phyloP scores from a whole-genome alignment of 2,797 vertebrate genomes.

The Threskiornis aethiopicus region DNA sequence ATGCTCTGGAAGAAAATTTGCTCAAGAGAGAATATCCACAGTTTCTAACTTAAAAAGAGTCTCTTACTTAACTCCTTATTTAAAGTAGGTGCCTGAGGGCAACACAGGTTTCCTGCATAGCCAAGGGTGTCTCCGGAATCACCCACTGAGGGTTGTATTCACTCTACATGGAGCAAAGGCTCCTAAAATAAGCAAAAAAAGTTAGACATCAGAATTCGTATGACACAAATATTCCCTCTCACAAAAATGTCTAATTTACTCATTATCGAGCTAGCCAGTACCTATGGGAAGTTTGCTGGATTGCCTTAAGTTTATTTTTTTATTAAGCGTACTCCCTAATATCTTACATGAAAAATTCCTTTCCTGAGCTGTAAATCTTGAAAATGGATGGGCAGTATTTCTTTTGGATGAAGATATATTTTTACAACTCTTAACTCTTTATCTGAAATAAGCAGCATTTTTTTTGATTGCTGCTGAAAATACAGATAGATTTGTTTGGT shows the following conservation, averaged over 20 bases:
- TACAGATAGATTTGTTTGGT: neutral
- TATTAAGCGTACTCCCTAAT: neutral
- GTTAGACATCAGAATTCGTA: neutral
- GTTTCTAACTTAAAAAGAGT: neutral
- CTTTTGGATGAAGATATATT: neutral
- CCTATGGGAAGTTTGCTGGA: neutral
- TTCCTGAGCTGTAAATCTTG: slow-evolving; percentile 6
- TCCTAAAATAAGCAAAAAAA: neutral
- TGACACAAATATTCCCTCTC: neutral
- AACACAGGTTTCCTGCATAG: slow-evolving; percentile 15
- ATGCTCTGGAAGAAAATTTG: neutral
- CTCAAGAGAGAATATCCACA: neutral
- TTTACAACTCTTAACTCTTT: slow-evolving; percentile 9
- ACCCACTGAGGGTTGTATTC: neutral
- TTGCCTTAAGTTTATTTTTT: slow-evolving; percentile 4
- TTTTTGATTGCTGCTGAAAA: neutral
- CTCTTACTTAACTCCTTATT: neutral
- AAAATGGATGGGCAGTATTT: neutral
- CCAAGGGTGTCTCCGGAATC: neutral
- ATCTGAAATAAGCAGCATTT: neutral
- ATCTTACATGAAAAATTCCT: neutral
- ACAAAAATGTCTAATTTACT: neutral
- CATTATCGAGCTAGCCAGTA: neutral
- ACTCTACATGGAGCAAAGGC: neutral
- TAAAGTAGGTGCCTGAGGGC: slow-evolving; percentile 11